A percentile compares a stretch with the other conserved stretches of the same genome.
Conservation (phyloP, 92 coral and sea anemone species). For the Galaxea fascicularis region DNA sequence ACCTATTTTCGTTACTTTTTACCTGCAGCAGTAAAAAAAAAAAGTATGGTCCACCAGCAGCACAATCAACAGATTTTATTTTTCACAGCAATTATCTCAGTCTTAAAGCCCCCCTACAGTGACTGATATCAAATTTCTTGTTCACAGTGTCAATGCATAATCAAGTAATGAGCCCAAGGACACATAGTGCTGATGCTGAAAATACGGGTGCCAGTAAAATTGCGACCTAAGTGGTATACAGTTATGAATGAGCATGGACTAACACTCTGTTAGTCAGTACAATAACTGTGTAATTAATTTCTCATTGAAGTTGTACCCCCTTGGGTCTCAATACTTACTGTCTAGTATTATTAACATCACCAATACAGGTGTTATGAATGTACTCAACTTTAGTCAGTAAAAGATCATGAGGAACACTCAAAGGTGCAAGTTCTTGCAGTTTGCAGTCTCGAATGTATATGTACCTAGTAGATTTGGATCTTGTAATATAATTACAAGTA, state of each 20-base stretch:
- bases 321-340: neutral
- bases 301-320: neutral
- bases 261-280: neutral
- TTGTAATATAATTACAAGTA: too few relatives aligned
- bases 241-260: neutral
- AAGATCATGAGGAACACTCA: neutral
- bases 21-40: constrained; percentile 37
- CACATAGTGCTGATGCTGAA: neutral
- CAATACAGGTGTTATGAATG: neutral
- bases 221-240: neutral
- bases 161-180: neutral
- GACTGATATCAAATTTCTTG: neutral
- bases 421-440: neutral
- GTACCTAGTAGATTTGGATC: too few relatives aligned
- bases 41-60: neutral
- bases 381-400: neutral
- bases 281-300: neutral
- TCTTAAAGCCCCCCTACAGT: neutral
- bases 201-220: neutral
- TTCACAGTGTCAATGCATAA: constrained; percentile 5
- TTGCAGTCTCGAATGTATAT: too few relatives aligned
- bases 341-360: neutral
- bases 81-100: neutral
- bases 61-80: neutral
- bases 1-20: constrained; percentile 42